Percentiles rank a stretch among this genome's conserved stretches.
Conservation (phyloP, 1,140 invertebrate genomes). For the Globodera rostochiensis region DNA sequence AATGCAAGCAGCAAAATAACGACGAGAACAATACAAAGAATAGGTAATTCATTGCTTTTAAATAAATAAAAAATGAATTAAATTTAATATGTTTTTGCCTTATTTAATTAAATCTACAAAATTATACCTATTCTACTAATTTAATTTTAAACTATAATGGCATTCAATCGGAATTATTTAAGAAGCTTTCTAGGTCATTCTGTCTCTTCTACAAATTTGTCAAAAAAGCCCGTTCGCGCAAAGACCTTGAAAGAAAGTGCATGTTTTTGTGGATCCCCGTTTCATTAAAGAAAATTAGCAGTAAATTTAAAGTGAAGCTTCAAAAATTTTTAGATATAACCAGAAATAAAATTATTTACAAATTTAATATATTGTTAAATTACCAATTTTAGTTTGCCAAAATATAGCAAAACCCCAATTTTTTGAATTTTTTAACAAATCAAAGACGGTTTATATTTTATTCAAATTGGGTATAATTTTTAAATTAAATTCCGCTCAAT, state of each 20-base stretch:
- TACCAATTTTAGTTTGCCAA: no score
- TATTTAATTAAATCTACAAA: not conserved
- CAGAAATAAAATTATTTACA: no score
- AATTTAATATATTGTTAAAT: no score
- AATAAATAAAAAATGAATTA: not conserved
- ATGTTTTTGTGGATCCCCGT: not conserved
- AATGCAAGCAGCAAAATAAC: not conserved
- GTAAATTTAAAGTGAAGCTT: no score
- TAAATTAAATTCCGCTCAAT: no score
- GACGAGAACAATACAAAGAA: not conserved
- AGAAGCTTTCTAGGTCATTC: not conserved
- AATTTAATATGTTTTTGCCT: not conserved
- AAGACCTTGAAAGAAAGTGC: not conserved
- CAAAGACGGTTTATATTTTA: no score
- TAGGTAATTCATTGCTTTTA: not conserved
- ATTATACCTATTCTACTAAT: not conserved
- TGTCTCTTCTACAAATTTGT: not conserved
- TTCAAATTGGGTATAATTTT: no score
- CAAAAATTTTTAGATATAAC: no score
- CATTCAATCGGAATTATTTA: not conserved
- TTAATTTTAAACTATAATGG: not conserved
- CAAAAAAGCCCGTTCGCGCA: not conserved
- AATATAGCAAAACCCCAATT: no score
- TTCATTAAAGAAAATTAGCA: no score
- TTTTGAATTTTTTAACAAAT: no score